Base-by-base conservation (phyloP, 2,888 invertebrate species). In the Halocaridina rubra region DNA sequence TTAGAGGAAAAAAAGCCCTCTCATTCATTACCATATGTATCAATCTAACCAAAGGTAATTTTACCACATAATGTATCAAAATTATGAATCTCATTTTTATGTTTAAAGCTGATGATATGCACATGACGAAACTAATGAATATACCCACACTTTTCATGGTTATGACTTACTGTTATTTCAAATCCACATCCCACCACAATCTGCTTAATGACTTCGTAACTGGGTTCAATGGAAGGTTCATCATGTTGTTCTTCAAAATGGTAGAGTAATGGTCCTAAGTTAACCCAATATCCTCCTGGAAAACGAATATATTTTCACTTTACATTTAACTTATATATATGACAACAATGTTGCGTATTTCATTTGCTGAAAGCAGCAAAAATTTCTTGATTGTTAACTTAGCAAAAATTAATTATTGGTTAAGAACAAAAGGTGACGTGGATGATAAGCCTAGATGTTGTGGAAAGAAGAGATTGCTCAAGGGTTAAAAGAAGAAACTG, bases 211-310 rank as follows among this genome's bases (percentile, higher is more conserved):
- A 96, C 94, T 90, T 96, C 96, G 90, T 96, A 98, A 27, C 96
- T 96, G 0, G 98, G 97, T 90, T 99, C 98, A 89, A 98, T 96
- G 88, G 98, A 98, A 89, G 94, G 94, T 90, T 97, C 97, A 57
- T 94, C 94, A 4, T 94, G 94, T 91, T 96, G 94, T 90, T 98
- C 98, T 89, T 96, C 94, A 91, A 91, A 93, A 93, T 97, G 93
- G 90, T 99, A 99, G 1, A 99, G 92, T 85, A 99, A 91, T 0
- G 99, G 99, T 3, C 99, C 97, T 82, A 97, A 91, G 91, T 97
- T 97, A 88, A 97, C 93, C 97, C 97, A 97, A 88, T 94, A 92
- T 0, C 96, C 97, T 0, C 96, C 91, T 90, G 87, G 3, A 88
- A 85, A n/a, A n/a, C n/a, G n/a, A n/a, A n/a, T n/a, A n/a, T n/a